A percentile compares a stretch with the other conserved stretches of the same genome.
These are phyloP conservation scores for Percopsis transmontana DNA, from an alignment of 2,113 vertebrate genomes.

Conservation along the genomic window DNA sequence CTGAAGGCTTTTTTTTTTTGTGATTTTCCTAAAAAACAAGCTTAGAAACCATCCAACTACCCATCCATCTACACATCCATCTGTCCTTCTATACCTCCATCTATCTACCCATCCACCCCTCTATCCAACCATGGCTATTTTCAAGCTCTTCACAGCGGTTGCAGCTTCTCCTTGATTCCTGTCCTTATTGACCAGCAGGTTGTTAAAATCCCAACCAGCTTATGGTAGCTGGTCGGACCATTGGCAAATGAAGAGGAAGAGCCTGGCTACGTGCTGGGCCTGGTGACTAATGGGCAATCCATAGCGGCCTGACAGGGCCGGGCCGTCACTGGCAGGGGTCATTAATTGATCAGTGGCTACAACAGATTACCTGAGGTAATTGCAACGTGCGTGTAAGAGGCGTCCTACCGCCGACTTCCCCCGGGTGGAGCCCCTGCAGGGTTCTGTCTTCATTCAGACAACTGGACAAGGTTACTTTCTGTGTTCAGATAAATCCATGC, in stretches of 20 bases:
- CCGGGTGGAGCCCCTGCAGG: conserved; percentile 37
- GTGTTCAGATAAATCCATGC: conserved; percentile 58
- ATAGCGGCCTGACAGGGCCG: conserved; percentile 60
- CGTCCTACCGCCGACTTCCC: conserved; percentile 55
- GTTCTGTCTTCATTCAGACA: conserved; percentile 49
- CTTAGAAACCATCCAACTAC: neutral
- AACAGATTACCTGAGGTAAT: conserved; percentile 56
- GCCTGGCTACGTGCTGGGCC: conserved; percentile 26
- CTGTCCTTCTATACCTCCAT: neutral
- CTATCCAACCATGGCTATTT: neutral
- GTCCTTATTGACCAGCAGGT: conserved; percentile 16
- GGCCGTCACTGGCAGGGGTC: conserved; percentile 44
- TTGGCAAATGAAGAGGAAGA: conserved; percentile 39
- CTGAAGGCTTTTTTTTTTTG: too few species aligned
- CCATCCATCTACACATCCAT: neutral
- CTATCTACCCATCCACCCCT: neutral
- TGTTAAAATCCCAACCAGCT: conserved; percentile 19
- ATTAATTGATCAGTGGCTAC: conserved; percentile 70
- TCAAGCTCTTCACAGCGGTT: neutral
- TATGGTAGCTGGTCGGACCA: conserved; percentile 19
- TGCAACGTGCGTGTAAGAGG: conserved; percentile 33
- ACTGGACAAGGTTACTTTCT: conserved; percentile 46
- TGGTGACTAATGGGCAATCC: conserved; percentile 70
- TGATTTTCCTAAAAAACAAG: neutral
- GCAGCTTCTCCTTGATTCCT: neutral